phyloP scores from a whole-genome alignment of 2,113 vertebrate species.

The Litocranius walleri region DNA sequence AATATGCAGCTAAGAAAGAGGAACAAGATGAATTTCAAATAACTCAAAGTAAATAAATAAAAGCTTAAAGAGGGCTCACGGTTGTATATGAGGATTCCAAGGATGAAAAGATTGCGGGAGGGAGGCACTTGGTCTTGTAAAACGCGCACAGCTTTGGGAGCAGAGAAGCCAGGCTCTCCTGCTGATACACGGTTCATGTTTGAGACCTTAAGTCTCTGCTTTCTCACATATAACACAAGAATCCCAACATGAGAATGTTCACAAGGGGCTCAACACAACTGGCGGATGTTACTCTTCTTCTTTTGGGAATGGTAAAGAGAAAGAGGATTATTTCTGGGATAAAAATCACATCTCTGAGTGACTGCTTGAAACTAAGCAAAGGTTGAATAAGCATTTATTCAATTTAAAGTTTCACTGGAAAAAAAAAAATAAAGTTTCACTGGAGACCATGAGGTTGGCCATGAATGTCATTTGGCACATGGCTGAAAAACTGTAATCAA shows the following conservation, averaged over 20 bases:
- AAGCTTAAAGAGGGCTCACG: neutral
- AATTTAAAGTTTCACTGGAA: neutral
- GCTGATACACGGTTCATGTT: accelerated
- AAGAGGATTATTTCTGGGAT: neutral
- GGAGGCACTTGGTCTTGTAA: neutral
- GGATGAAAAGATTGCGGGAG: neutral
- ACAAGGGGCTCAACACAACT: neutral
- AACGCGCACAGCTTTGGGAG: accelerated
- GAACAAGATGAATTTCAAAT: neutral
- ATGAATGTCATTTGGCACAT: no score
- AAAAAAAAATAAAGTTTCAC: neutral
- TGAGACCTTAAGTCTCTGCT: neutral
- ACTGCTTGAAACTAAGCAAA: no score
- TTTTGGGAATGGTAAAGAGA: neutral
- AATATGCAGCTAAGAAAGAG: neutral
- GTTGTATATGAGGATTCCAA: neutral
- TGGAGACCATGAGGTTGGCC: neutral
- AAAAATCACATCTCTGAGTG: neutral
- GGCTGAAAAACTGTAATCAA: neutral
- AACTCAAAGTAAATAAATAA: neutral
- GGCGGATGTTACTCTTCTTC: neutral
- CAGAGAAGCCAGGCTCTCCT: neutral
- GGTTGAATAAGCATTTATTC: neutral
- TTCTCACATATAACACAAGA: neutral
- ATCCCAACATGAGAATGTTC: neutral